These are phyloP conservation scores for Dicyrtomina minuta DNA, from an alignment of 2,888 invertebrate genomes.

Conservation along the genomic window DNA sequence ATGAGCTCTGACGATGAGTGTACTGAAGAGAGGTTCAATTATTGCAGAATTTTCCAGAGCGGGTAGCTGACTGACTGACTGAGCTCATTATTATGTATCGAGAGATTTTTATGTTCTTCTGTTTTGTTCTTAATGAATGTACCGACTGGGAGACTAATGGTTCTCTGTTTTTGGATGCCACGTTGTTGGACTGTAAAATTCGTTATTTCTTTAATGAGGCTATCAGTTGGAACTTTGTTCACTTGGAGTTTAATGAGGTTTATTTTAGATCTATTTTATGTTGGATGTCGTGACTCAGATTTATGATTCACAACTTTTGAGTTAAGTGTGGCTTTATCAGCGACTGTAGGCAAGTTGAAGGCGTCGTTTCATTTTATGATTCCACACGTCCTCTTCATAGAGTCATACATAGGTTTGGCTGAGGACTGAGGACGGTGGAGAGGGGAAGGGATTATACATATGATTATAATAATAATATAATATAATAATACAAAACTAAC, in stretches of 20 bases:
- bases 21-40: neutral
- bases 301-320: constrained; percentile 34
- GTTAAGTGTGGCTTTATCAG: constrained; percentile 28
- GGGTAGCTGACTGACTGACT: constrained; percentile 9
- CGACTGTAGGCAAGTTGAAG: constrained; percentile 3
- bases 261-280: constrained; percentile 34
- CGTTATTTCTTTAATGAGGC: constrained; percentile 33
- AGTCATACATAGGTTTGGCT: constrained; percentile 29
- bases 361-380: constrained; percentile 30
- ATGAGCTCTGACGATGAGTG: too few species aligned
- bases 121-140: constrained; percentile 33
- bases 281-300: constrained; percentile 33
- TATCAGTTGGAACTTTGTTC: constrained; percentile 30
- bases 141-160: constrained; percentile 33
- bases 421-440: constrained; percentile 17
- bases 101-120: constrained; percentile 31
- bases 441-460: constrained; percentile 16
- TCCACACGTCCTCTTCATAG: constrained; percentile 29
- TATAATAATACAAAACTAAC: constrained; percentile 7
- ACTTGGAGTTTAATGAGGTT: constrained; percentile 34
- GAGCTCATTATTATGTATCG: constrained; percentile 34
- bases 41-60: constrained; percentile 21
- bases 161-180: constrained; percentile 32
- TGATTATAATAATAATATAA: constrained; percentile 5
- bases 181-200: constrained; percentile 36